Evolutionary conservation across 2,113 vertebrate genomes (phyloP).

Genomic region (Leucoraja erinaceus): DNA sequence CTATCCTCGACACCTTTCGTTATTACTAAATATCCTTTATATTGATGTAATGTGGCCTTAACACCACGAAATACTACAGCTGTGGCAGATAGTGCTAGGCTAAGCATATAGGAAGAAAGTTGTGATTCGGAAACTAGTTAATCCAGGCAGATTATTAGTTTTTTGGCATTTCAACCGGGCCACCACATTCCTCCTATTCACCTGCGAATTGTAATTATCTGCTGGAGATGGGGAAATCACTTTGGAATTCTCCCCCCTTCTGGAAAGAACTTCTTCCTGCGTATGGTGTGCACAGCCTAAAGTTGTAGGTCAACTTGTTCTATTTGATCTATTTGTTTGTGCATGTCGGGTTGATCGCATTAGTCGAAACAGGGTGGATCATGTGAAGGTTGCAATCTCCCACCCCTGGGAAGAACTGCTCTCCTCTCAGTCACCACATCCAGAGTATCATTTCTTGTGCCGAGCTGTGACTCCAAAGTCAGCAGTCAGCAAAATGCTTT

Average conservation of each 20-base stretch:
- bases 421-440: neutral
- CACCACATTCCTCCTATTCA: neutral
- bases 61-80: no score
- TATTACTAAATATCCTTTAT: no score
- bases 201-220: neutral
- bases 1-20: no score
- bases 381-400: no score
- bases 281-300: no score
- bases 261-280: neutral
- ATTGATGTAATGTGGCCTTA: no score
- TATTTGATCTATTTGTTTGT: no score
- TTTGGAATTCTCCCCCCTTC: neutral
- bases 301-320: no score
- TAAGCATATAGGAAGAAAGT: neutral
- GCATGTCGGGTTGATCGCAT: no score
- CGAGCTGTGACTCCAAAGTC: neutral
- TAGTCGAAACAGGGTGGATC: no score
- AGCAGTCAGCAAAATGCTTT: neutral
- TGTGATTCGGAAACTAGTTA: neutral
- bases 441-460: neutral
- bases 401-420: neutral
- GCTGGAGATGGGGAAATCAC: neutral
- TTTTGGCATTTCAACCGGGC: neutral
- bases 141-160: neutral
- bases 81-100: neutral